Evolutionary conservation across 2,888 invertebrate genomes (phyloP), one percentile per base, ranked within the genome.

Genomic region (Habroteleia sp.): DNA sequence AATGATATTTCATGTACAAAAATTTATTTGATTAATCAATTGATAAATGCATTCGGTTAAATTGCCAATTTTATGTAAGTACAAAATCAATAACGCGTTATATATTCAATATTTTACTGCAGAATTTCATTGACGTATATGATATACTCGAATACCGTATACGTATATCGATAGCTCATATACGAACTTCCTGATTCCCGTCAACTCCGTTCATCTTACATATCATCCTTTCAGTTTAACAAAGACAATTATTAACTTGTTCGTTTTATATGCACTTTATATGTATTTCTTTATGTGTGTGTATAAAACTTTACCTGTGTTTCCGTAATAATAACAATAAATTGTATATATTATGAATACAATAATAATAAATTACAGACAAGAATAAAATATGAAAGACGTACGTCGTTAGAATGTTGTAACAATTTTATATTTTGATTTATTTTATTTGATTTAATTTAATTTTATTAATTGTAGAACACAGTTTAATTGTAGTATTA

Each of bases 41-140:
- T 35, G 27, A 23, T 17, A 50, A 41, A 46, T 13, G 31, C 20
- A 14, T n/a, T 20, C 11, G 13, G 11, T 37, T 16, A 29, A 27
- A 16, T 29, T 42, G 52, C 27, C 20, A 48, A 42, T 50, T 63
- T 63, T 46, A 25, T 50, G 29, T 31, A 33, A 42, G 41, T 63
- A 42, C 13, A 52, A 44, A 65, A 65, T 65, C 54, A 65, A 65
- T 65, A 65, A 35, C 35, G 17, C 27, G 27, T 54, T 27, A 41
- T n/a, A n/a, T n/a, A n/a, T 65, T 42, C 42, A 42, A 65, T 42
- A 52, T 65, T 63, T 63, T 37, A 50, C 41, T 63, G 16, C 10
- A 46, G 33, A 50, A 50, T 63, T 52, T 50, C 35, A 65, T 65
- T 65, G 42, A 52, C 50, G 50, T 52, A 65, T 42, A 65, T 46